Evolutionary conservation across 2,797 vertebrate genomes (phyloP), one percentile per base, ranked within the genome.

Genomic region (Schizopygopsis malacanthus): DNA sequence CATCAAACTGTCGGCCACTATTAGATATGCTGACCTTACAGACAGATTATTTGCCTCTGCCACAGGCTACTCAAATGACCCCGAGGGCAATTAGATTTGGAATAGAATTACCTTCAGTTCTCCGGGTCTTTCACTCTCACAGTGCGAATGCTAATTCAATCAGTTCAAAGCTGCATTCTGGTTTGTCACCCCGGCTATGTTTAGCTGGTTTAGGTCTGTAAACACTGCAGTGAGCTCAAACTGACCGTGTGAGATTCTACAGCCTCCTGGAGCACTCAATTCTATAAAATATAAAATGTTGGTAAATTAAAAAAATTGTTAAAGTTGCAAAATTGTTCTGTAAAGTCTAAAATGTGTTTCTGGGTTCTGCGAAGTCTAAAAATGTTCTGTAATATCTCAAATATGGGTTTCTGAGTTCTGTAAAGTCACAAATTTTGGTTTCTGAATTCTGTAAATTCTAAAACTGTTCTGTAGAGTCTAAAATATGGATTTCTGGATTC

Each of bases 1-100:
- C 65, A 84, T 72, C 81, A 80, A 87, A 90, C 87, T 80, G 86
- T 82, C 82, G 69, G 25, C 82, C 39, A 56, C 75, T 85, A 90
- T 90, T 90, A 90, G 87, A 90, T 82, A 82, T 85, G 45, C 79
- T 89, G 87, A 89, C 86, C 87, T 86, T 86, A 84, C 86, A 84
- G 67, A 80, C 37, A 87, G 89, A 88, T 87, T 83, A 85, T 72
- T 72, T 47, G 63, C 82, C 71, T 72, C 41, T 47, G 86, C 87
- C 65, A 61, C 72, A 16, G 39, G 84, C 65, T 73, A 69, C 73
- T 81, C 54, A 41, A 79, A 81, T 79, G 84, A 86, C 87, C 86
- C 83, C 67, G 52, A 82, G 88, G 79, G 77, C 87, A 90, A 88
- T 89, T 86, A 83, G 65, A 87, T 88, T 88, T 85, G 79, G 52